These are phyloP conservation scores for Atrina japonica DNA, from an alignment of 2,888 invertebrate genomes.

Conservation along the genomic window DNA sequence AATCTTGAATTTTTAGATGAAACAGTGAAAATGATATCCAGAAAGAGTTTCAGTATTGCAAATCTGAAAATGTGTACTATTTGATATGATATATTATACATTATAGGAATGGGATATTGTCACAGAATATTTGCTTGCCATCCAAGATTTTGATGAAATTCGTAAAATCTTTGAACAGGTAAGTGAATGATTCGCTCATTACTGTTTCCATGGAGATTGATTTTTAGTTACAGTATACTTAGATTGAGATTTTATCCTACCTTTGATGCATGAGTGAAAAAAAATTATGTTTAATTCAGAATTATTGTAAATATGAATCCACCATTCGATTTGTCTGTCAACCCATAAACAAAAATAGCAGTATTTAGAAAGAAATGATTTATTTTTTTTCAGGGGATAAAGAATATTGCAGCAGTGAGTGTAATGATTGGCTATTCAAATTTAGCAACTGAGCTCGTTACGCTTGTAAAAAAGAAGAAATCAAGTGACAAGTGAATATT, in stretches of 20 bases:
- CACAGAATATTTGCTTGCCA: conserved; percentile 69
- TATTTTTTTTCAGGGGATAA: conserved; percentile 65
- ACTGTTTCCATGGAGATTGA: too few species aligned
- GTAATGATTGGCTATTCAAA: conserved; percentile 68
- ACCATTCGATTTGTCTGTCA: too few species aligned
- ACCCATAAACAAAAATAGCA: too few species aligned
- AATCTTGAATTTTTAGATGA: too few species aligned
- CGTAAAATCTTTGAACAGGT: conserved; percentile 68
- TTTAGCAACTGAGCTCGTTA: conserved; percentile 67
- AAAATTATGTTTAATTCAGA: not conserved
- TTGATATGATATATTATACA: too few species aligned
- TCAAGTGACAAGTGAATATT: conserved; percentile 10
- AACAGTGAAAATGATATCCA: too few species aligned
- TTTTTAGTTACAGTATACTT: too few species aligned
- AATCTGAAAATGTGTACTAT: too few species aligned
- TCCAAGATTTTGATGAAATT: conserved; percentile 69
- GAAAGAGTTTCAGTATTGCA: too few species aligned
- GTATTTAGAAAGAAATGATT: too few species aligned
- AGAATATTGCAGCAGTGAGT: conserved; percentile 74
- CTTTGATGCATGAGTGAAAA: not conserved
- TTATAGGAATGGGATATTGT: conserved; percentile 72
- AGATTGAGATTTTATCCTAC: not conserved
- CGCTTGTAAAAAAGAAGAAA: conserved; percentile 49
- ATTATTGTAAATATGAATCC: not conserved
- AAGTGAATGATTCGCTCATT: too few species aligned